Percentiles rank a stretch among this genome's conserved stretches.
Evolutionary conservation across 1,140 invertebrate species (phyloP).

Genomic region (Drosophila guanche): DNA sequence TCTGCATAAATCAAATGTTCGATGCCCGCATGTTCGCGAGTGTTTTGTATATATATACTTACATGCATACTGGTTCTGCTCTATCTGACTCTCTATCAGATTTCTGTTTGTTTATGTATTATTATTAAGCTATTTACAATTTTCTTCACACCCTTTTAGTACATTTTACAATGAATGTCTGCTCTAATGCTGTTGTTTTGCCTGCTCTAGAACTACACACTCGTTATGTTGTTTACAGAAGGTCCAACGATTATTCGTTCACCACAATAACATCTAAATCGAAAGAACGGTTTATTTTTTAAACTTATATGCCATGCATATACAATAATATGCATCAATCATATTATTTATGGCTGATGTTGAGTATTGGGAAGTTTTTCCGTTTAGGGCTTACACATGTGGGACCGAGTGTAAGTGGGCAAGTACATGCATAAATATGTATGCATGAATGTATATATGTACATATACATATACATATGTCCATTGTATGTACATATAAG

Average conservation of each 20-base stretch:
- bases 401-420: background rate
- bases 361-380: background rate
- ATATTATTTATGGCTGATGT: too few species aligned
- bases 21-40: slow-evolving; percentile 22
- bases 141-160: too few species aligned
- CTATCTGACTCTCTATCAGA: too few species aligned
- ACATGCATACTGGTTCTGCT: background rate
- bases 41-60: background rate
- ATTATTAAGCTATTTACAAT: too few species aligned
- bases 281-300: background rate
- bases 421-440: background rate
- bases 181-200: too few species aligned
- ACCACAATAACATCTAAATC: too few species aligned
- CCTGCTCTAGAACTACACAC: too few species aligned
- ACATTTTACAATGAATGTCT: too few species aligned
- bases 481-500: background rate
- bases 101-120: too few species aligned
- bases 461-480: background rate
- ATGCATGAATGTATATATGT: slow-evolving; percentile 2
- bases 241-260: too few species aligned
- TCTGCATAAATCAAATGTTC: slow-evolving; percentile 28
- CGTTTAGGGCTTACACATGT: background rate
- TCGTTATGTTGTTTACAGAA: too few species aligned
- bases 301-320: background rate
- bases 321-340: background rate